phyloP scores from a whole-genome alignment of 1,140 invertebrate species.

The Cotesia vestalis region DNA sequence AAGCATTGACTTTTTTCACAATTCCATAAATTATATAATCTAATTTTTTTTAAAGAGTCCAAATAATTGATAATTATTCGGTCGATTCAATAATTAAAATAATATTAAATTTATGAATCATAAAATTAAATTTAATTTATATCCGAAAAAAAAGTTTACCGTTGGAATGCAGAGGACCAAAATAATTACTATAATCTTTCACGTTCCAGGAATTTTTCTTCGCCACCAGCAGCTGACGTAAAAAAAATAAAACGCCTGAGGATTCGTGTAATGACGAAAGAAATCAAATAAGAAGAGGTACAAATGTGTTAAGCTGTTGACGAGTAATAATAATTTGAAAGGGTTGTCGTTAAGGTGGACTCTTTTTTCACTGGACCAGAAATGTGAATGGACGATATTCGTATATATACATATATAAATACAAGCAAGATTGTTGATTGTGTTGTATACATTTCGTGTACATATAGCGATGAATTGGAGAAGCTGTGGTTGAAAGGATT shows the following conservation, averaged over 20 bases:
- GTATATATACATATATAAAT: conserved; percentile 7
- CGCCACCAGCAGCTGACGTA: background rate
- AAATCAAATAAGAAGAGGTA: background rate
- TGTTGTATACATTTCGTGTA: background rate
- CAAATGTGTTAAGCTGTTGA: background rate
- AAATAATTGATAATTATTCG: too few species aligned
- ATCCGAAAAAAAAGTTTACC: background rate
- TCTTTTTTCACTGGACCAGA: conserved; percentile 8
- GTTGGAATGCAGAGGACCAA: conserved; percentile 25
- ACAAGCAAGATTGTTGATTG: background rate
- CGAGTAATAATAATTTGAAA: conserved; percentile 18
- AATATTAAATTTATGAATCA: too few species aligned
- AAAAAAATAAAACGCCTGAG: background rate
- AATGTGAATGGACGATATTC: background rate
- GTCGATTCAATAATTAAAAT: too few species aligned
- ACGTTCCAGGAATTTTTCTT: conserved; percentile 3
- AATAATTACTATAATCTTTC: conserved; percentile 18
- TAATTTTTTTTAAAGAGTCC: too few species aligned
- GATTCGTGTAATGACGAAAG: background rate
- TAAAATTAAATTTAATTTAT: background rate
- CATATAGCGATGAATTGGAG: conserved; percentile 13
- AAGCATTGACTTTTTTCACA: too few species aligned
- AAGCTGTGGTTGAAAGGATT: conserved; percentile 13
- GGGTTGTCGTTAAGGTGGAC: background rate
- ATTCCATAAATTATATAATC: too few species aligned